These are phyloP conservation scores for Salmo trutta DNA, from an alignment of 2,797 vertebrate genomes.

Conservation along the genomic window DNA sequence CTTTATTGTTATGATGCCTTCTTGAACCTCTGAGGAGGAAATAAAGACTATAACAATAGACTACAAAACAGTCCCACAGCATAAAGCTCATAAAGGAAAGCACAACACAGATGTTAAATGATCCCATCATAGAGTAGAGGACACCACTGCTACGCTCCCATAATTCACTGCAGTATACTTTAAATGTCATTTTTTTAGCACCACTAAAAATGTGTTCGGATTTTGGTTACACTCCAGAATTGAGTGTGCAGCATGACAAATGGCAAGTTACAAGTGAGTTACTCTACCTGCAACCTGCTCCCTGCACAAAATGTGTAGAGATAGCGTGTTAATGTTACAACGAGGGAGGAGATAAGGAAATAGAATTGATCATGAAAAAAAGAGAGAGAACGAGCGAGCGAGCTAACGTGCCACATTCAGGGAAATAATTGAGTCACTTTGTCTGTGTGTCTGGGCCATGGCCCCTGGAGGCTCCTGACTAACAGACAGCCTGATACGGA, in stretches of 20 bases:
- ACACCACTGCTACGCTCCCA: constrained; percentile 24
- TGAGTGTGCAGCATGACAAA: neutral
- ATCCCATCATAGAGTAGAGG: constrained; percentile 28
- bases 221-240: neutral
- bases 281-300: neutral
- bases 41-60: constrained; percentile 3
- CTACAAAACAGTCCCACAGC: constrained; percentile 4
- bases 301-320: neutral
- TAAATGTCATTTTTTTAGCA: neutral
- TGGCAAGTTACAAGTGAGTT: neutral
- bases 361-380: neutral
- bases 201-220: neutral
- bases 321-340: neutral
- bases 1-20: constrained; percentile 41
- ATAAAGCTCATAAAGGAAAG: constrained; percentile 33
- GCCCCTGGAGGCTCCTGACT: neutral
- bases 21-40: constrained; percentile 26
- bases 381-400: neutral
- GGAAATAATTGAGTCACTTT: neutral
- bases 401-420: neutral
- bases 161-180: constrained; percentile 1
- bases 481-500: neutral
- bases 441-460: neutral
- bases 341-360: neutral
- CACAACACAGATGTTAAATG: constrained; percentile 40